These are phyloP conservation scores for Microchrysa polita DNA, from an alignment of 2,888 invertebrate species.

Conservation along the genomic window DNA sequence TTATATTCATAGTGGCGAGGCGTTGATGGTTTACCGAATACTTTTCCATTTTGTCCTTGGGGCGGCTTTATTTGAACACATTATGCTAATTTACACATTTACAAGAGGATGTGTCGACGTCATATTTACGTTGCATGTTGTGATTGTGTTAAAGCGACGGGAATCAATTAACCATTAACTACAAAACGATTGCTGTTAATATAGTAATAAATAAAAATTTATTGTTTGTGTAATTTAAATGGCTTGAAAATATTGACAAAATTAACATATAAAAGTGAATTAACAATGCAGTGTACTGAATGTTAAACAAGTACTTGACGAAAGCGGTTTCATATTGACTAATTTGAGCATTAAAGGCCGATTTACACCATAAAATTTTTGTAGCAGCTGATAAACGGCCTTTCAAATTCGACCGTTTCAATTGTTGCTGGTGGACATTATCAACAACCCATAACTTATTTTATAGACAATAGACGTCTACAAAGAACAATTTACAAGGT, in stretches of 20 bases:
- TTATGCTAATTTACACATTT: conserved; percentile 29
- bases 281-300: neutral
- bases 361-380: too few relatives aligned
- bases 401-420: too few relatives aligned
- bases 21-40: conserved; percentile 24
- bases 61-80: conserved; percentile 26
- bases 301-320: neutral
- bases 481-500: too few relatives aligned
- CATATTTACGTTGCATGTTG: neutral
- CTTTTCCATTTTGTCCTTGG: neutral
- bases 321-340: neutral
- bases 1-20: conserved; percentile 17
- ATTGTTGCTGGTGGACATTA: too few relatives aligned
- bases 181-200: conserved; percentile 23
- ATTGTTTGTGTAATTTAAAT: too few relatives aligned
- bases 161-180: conserved; percentile 6
- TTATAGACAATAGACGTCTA: too few relatives aligned
- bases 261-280: neutral
- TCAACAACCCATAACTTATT: too few relatives aligned
- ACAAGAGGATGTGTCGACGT: neutral
- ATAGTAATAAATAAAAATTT: conserved; percentile 9
- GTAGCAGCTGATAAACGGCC: too few relatives aligned
- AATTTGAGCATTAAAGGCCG: too few relatives aligned
- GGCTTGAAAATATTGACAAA: neutral
- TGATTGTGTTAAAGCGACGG: neutral